A percentile compares a stretch with the other conserved stretches of the same genome.
Evolutionary conservation across 1,140 invertebrate genomes (phyloP).

Genomic region (Leptoteleia sp.): DNA sequence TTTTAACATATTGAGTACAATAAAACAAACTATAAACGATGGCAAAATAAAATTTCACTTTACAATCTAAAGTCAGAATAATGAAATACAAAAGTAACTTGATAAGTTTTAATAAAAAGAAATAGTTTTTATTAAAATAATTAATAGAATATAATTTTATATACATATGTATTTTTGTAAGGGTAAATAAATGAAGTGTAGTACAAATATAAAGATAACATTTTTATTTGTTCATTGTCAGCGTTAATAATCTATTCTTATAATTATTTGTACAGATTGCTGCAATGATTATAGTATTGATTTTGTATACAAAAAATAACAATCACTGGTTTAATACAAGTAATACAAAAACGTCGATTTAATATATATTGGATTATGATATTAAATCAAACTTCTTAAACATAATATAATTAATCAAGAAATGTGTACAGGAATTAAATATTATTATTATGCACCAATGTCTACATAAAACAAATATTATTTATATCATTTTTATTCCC

Average conservation of each 20-base stretch:
- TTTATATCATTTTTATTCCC: constrained; percentile 41
- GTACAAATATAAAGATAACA: constrained; percentile 58
- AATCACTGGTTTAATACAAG: constrained; percentile 66
- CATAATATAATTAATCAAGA: constrained; percentile 36
- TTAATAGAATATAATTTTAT: too few species aligned
- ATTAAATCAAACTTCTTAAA: constrained; percentile 32
- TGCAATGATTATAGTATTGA: constrained; percentile 62
- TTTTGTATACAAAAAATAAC: constrained; percentile 71
- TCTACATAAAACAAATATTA: constrained; percentile 30
- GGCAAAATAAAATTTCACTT: too few species aligned
- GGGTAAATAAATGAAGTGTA: too few species aligned
- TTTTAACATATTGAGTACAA: too few species aligned
- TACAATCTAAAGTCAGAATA: too few species aligned
- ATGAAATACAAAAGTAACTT: too few species aligned
- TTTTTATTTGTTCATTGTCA: constrained; percentile 58
- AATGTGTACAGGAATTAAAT: constrained; percentile 45
- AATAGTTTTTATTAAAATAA: too few species aligned
- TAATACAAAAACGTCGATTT: constrained; percentile 64
- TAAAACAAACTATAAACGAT: too few species aligned
- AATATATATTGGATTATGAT: constrained; percentile 61
- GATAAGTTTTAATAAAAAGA: too few species aligned
- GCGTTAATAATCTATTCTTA: constrained; percentile 14
- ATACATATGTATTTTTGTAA: too few species aligned
- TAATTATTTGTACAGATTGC: constrained; percentile 47
- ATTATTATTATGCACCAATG: constrained; percentile 49